phyloP scores from a whole-genome alignment of 2,888 invertebrate species.

The Caradrina clavipalpis region DNA sequence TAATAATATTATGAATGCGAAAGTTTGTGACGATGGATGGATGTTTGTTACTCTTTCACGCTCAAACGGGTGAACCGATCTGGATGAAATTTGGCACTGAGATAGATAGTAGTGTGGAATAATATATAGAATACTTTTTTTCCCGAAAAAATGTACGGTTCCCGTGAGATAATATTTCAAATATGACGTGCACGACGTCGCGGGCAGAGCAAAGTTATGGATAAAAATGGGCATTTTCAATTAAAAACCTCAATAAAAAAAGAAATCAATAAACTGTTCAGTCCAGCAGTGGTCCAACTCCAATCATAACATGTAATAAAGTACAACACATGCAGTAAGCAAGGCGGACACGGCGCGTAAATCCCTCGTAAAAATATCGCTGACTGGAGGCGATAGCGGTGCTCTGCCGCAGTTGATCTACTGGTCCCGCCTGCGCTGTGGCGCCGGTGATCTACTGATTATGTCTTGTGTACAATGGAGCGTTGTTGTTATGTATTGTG shows the following conservation, averaged over 20 bases:
- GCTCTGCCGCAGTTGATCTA: slow-evolving; percentile 39
- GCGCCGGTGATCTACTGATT: slow-evolving; percentile 16
- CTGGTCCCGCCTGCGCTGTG: slow-evolving; percentile 27
- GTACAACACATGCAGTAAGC: slow-evolving; percentile 51
- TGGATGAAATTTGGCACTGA: no score
- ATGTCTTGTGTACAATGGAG: slow-evolving; percentile 13
- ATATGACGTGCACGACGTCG: no score
- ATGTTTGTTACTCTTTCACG: no score
- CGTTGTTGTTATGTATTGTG: slow-evolving; percentile 7
- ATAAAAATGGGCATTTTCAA: background rate
- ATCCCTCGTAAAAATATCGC: slow-evolving; percentile 54
- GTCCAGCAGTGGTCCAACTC: slow-evolving; percentile 6
- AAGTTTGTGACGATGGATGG: no score
- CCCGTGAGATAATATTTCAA: no score
- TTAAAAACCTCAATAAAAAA: background rate
- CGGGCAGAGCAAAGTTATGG: no score
- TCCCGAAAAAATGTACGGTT: no score
- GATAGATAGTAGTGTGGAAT: no score
- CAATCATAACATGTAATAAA: slow-evolving; percentile 58
- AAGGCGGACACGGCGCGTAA: slow-evolving; percentile 40
- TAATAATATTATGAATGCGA: no score
- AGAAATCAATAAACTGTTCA: background rate
- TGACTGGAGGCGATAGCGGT: slow-evolving; percentile 32
- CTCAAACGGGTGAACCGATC: no score
- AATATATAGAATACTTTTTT: no score